These are phyloP conservation scores for Dasyornis broadbenti DNA, from an alignment of 2,113 vertebrate species.

Conservation along the genomic window DNA sequence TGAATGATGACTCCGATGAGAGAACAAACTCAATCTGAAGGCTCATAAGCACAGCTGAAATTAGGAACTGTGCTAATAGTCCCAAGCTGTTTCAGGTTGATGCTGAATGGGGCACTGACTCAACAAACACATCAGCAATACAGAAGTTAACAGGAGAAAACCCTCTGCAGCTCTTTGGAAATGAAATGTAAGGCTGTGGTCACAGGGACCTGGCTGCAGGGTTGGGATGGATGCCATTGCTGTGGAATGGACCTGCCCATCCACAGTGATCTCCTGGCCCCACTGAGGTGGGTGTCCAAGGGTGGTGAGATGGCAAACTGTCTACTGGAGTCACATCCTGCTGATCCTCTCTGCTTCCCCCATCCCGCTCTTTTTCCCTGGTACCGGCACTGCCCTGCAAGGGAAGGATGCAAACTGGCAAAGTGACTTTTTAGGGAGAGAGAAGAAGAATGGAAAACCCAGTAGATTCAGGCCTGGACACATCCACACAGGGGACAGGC, in stretches of 20 bases:
- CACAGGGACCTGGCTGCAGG: neutral
- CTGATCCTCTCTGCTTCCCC: neutral
- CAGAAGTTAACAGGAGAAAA: neutral
- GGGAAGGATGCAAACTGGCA: neutral
- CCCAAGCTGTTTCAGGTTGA: neutral
- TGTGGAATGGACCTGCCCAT: neutral
- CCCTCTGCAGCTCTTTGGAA: neutral
- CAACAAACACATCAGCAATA: neutral
- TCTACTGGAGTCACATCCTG: neutral
- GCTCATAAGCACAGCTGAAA: neutral
- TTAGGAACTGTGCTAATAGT: neutral
- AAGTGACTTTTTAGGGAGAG: neutral
- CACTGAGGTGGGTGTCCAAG: accelerated
- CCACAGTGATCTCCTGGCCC: neutral
- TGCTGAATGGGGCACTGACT: neutral
- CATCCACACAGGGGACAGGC: neutral
- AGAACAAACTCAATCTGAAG: slow-evolving; percentile 25
- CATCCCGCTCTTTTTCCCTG: neutral
- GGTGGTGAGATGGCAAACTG: neutral
- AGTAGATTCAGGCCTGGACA: neutral
- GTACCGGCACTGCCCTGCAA: neutral
- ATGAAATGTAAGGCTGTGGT: accelerated
- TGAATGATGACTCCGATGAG: neutral
- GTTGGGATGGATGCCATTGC: neutral
- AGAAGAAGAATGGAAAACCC: neutral